These are phyloP conservation scores for Aptenodytes patagonicus DNA, from an alignment of 2,113 vertebrate genomes.

Conservation along the genomic window DNA sequence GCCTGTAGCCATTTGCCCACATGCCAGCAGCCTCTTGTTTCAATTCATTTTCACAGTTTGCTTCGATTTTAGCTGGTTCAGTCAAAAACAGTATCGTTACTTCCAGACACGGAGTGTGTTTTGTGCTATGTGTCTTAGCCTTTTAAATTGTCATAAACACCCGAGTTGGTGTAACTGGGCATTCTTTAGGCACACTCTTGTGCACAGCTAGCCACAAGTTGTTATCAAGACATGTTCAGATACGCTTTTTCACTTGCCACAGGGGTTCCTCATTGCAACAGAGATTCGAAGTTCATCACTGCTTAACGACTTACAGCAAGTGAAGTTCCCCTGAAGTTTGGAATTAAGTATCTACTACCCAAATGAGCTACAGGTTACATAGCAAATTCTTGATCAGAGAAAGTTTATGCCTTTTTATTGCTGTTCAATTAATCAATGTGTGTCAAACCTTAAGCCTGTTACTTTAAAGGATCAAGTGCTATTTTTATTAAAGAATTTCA, in stretches of 20 bases:
- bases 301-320: not conserved
- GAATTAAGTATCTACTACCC: not conserved
- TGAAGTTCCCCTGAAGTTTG: not conserved
- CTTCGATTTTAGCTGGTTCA: not conserved
- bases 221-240: not conserved
- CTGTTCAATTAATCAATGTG: not conserved
- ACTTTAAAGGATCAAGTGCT: not conserved
- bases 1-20: not conserved
- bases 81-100: not conserved
- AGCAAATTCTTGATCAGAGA: not conserved
- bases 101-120: not conserved
- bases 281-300: not conserved
- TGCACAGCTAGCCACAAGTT: not conserved
- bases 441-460: not conserved
- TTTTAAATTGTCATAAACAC: not conserved
- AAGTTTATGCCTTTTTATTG: not conserved
- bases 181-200: fast-evolving
- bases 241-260: not conserved
- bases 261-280: not conserved
- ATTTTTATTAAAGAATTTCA: not conserved
- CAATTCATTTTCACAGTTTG: not conserved
- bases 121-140: not conserved
- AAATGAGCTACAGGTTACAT: not conserved
- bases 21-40: not conserved
- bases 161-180: fast-evolving